Conservation (phyloP, 2,113 vertebrate species). For the Cichladusa arquata region DNA sequence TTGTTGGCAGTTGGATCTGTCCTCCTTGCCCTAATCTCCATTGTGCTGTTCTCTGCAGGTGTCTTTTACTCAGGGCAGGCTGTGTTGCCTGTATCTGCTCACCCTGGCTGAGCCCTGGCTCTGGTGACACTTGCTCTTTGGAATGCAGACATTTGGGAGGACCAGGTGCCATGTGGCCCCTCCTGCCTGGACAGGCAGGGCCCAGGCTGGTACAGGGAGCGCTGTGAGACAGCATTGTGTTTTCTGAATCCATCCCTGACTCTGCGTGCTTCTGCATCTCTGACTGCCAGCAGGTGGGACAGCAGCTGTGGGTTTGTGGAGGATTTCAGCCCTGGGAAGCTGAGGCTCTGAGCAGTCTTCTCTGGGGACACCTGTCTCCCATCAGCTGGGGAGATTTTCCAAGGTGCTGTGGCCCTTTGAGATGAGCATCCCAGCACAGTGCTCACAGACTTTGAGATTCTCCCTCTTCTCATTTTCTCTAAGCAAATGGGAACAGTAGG, state of each 20-base stretch:
- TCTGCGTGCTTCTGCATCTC: neutral
- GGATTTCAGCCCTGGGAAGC: neutral
- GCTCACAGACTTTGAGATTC: neutral
- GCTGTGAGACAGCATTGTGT: neutral
- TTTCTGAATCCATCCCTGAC: neutral
- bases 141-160: neutral
- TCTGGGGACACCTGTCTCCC: neutral
- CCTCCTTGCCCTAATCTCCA: neutral
- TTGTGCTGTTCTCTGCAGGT: fast-evolving
- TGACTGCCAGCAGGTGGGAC: neutral
- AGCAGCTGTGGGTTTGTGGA: neutral
- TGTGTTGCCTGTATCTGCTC: neutral
- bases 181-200: neutral
- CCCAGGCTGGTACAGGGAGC: neutral
- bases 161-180: neutral
- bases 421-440: neutral
- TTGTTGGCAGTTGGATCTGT: neutral
- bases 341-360: neutral
- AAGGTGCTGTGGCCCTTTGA: neutral
- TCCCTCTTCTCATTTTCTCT: neutral
- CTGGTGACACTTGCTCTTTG: neutral
- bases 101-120: neutral
- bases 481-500: neutral
- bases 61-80: neutral
- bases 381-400: neutral